These are phyloP conservation scores for Pandemis cinnamomeana DNA, from an alignment of 2,888 invertebrate genomes.

Conservation along the genomic window DNA sequence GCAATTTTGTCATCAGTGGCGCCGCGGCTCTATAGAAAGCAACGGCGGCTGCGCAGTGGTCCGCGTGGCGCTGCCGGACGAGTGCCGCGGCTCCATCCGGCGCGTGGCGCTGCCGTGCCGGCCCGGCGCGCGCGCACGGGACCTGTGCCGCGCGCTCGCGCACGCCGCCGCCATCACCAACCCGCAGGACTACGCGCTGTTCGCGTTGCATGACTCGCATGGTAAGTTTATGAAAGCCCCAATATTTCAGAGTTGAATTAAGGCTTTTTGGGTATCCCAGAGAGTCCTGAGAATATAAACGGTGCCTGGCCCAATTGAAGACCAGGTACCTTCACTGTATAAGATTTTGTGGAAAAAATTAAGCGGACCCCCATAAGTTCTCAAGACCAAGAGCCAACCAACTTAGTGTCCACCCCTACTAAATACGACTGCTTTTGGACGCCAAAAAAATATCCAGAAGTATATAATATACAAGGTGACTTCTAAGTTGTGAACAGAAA, in stretches of 20 bases:
- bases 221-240: slow-evolving; percentile 76
- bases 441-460: too few relatives aligned
- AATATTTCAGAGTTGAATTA: too few relatives aligned
- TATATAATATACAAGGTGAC: too few relatives aligned
- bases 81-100: slow-evolving; percentile 95
- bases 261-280: too few relatives aligned
- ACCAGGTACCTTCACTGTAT: fast-evolving
- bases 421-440: too few relatives aligned
- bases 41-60: slow-evolving; percentile 84
- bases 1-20: slow-evolving; percentile 64
- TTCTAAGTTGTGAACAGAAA: too few relatives aligned
- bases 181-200: slow-evolving; percentile 97
- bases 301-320: too few relatives aligned
- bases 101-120: slow-evolving; percentile 96
- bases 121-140: slow-evolving; percentile 96
- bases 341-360: too few relatives aligned
- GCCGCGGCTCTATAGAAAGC: slow-evolving; percentile 79
- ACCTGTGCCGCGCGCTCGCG: slow-evolving; percentile 97
- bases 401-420: too few relatives aligned
- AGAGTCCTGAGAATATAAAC: too few relatives aligned
- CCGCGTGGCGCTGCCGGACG: slow-evolving; percentile 97
- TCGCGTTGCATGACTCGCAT: slow-evolving; percentile 95
- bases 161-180: slow-evolving; percentile 98
- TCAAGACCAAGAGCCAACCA: too few relatives aligned
- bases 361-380: too few relatives aligned